Base-by-base conservation (phyloP, 2,113 vertebrate species). In the Tupaia tana region DNA sequence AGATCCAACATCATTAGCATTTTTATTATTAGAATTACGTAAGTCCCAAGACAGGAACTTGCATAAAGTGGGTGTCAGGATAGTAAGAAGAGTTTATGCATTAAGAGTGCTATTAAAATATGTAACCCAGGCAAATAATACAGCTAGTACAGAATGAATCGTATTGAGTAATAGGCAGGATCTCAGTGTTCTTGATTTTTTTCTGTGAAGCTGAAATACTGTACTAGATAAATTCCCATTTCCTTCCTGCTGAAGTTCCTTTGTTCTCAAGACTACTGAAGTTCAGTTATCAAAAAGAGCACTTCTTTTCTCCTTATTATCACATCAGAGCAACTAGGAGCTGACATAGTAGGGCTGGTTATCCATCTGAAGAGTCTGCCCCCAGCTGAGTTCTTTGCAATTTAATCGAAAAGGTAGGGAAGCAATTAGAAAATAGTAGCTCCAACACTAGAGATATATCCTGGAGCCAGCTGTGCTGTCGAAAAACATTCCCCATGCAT, bases 361-460 rank as follows among this genome's bases (percentile, higher is more conserved):
- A 97, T 96, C 92, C 71, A 87, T 95, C 86, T 96, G 89, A 93
- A 92, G 90, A 92, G 75, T 86, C 89, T 95, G 84, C 43, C 83
- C 67, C 80, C 71, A 84, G 25, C 95, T 84, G 95, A 14, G 64
- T 74, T 90, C 64, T 69, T 94, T 94, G 66, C 61, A 91, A 88
- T 91, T 97, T 96, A 93, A 97, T 97, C 2, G 11, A 58, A 95
- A 95, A 97, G 88, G 90, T 97, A 96, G 82, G 86, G 67, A 94
- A 96, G 77, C 86, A 96, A 96, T 98, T 98, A 97, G 79, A 96
- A 95, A 95, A 87, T 59, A 92, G 95, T 84, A 81, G 52, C 74
- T 95, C 82, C 80, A 93, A 94, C 58, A 96, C 67, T 22, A 95
- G 61, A 77, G 73, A 93, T 69, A 88, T 11, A 92, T 93, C 69